A percentile compares a stretch with the other conserved stretches of the same genome.
These are phyloP conservation scores for Contarinia nasturtii DNA, from an alignment of 1,140 invertebrate species.

Conservation along the genomic window DNA sequence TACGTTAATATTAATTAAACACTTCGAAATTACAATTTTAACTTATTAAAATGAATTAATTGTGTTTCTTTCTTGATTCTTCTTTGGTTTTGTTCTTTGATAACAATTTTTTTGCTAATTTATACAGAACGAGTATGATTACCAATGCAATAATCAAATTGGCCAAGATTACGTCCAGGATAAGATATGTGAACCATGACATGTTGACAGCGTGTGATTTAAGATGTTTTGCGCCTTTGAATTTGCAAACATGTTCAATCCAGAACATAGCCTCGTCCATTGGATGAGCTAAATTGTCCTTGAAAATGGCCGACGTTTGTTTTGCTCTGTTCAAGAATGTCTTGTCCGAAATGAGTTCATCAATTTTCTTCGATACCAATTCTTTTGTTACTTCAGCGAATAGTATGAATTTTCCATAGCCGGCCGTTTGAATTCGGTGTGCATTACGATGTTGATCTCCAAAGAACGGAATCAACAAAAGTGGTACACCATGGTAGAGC, in stretches of 20 bases:
- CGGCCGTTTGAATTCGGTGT: neutral
- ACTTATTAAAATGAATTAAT: neutral
- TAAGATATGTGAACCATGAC: slow-evolving; percentile 26
- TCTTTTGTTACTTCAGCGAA: slow-evolving; percentile 17
- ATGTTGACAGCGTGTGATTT: slow-evolving; percentile 24
- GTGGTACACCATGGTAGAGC: slow-evolving; percentile 42
- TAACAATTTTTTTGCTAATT: neutral
- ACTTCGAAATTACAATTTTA: too few relatives aligned
- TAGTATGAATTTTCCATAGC: neutral
- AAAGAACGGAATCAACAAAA: slow-evolving; percentile 43
- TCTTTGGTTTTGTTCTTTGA: neutral
- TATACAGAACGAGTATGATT: neutral
- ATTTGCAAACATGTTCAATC: slow-evolving; percentile 33
- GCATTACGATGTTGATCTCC: slow-evolving; percentile 32
- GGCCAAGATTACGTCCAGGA: slow-evolving; percentile 23
- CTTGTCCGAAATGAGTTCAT: slow-evolving; percentile 16
- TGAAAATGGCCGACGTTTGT: slow-evolving; percentile 22
- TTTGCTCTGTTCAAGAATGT: slow-evolving; percentile 18
- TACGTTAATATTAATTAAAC: too few relatives aligned
- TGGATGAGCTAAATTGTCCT: slow-evolving; percentile 28
- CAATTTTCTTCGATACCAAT: slow-evolving; percentile 12
- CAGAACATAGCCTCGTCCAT: slow-evolving; percentile 33
- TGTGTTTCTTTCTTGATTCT: neutral
- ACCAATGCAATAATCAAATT: neutral
- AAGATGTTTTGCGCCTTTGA: slow-evolving; percentile 26